Evolutionary conservation across 2,113 vertebrate species (phyloP), one percentile per base, ranked within the genome.

Genomic region (Hippocampus abdominalis): DNA sequence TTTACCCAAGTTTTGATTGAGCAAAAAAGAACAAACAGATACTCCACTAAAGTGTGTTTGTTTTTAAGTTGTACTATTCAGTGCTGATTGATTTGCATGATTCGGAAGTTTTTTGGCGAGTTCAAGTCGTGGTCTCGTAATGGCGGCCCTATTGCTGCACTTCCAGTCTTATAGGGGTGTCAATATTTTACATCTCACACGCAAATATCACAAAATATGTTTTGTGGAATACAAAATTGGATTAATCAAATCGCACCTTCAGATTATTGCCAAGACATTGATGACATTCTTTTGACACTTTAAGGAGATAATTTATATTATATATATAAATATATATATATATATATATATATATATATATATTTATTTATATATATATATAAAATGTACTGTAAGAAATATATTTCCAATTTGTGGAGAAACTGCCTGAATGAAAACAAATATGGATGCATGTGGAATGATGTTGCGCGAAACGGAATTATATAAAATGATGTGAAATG

Each of bases 251-350:
- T 44, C 46, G 40, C 23, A 42, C 39, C 21, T n/a, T 44, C 40
- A 46, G n/a, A 15, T 64, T 44, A 64, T 42, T 64, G 62, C 25
- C 27, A 36, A 61, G 53, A 23, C 62, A 23, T 46, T 66, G 20
- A 68, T 29, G 11, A 8, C 18, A 48, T 51, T 70, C 40, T 66
- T 42, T 59, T 60, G 21, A 53, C 27, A 15, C 48, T 67, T 67
- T 3, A 13, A n/a, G 27, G 20, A 67, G 21, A 53, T n/a, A n/a
- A n/a, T n/a, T n/a, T n/a, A n/a, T n/a, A n/a, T n/a, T n/a, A n/a
- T n/a, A n/a, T n/a, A n/a, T n/a, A n/a, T n/a, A n/a, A n/a, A n/a
- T n/a, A n/a, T n/a, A n/a, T n/a, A n/a, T n/a, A n/a, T n/a, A n/a
- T n/a, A n/a, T n/a, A n/a, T n/a, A n/a, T n/a, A n/a, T n/a, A n/a